A percentile compares a stretch with the other conserved stretches of the same genome.
Conservation (phyloP, 2,888 invertebrate genomes). For the Luperina testacea region DNA sequence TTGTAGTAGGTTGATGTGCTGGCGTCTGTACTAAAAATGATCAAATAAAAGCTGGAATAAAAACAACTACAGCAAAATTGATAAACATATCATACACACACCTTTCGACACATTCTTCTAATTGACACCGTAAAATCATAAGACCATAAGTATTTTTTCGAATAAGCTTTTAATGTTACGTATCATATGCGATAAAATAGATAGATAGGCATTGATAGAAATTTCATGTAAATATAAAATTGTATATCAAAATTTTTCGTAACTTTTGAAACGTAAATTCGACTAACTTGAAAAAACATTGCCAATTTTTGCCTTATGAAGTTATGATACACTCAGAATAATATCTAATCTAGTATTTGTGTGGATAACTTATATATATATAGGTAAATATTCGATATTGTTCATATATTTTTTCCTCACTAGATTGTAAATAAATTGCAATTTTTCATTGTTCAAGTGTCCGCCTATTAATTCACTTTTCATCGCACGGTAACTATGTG, state of each 20-base stretch:
- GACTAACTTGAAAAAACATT: slow-evolving; percentile 52
- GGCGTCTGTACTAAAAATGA: too few relatives aligned
- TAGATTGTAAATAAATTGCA: slow-evolving; percentile 41
- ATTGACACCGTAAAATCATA: slow-evolving; percentile 16
- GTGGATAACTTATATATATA: slow-evolving; percentile 25
- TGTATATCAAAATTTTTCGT: slow-evolving; percentile 38
- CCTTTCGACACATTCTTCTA: slow-evolving; percentile 32
- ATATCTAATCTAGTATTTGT: slow-evolving; percentile 44
- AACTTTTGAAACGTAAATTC: slow-evolving; percentile 42
- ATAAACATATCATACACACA: slow-evolving; percentile 34
- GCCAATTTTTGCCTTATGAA: slow-evolving; percentile 65
- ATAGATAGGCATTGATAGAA: slow-evolving; percentile 28
- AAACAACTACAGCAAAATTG: slow-evolving; percentile 1
- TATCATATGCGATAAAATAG: slow-evolving; percentile 29
- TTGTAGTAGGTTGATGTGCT: too few relatives aligned
- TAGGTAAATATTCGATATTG: slow-evolving; percentile 17
- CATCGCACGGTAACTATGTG: slow-evolving; percentile 38
- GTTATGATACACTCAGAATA: slow-evolving; percentile 40
- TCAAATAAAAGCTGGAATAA: neutral
- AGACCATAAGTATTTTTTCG: slow-evolving; percentile 40
- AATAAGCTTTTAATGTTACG: slow-evolving; percentile 53
- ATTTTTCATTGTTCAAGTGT: slow-evolving; percentile 40
- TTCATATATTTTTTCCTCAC: slow-evolving; percentile 25
- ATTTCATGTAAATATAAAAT: slow-evolving; percentile 47
- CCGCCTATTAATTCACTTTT: slow-evolving; percentile 51